Percentiles rank a stretch among this genome's conserved stretches.
These are phyloP conservation scores for Buathra laborator DNA, from an alignment of 2,888 invertebrate genomes.

Conservation along the genomic window DNA sequence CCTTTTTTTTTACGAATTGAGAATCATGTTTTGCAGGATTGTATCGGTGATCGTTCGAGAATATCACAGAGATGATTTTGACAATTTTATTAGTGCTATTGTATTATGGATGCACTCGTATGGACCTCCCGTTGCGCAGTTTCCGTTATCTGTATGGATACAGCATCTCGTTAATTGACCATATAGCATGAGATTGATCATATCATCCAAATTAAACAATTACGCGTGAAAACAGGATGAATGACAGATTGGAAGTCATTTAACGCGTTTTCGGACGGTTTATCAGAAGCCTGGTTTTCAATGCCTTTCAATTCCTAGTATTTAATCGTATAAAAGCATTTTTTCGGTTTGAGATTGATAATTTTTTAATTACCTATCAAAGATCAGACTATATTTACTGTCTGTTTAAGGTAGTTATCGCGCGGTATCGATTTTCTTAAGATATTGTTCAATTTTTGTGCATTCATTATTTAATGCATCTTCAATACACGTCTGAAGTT, in stretches of 20 bases:
- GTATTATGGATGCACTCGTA: constrained; percentile 32
- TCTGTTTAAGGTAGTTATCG: too few relatives aligned
- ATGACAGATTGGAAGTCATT: background rate
- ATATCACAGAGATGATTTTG: constrained; percentile 60
- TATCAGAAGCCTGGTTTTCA: too few relatives aligned
- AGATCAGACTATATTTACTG: too few relatives aligned
- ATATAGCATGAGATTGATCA: background rate
- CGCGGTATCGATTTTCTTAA: too few relatives aligned
- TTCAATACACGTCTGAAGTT: too few relatives aligned
- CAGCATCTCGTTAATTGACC: constrained; percentile 14
- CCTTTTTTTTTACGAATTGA: constrained; percentile 3
- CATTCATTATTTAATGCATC: too few relatives aligned
- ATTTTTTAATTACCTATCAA: background rate
- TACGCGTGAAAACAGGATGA: background rate
- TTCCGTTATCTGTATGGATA: constrained; percentile 57
- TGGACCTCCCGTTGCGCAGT: constrained; percentile 22
- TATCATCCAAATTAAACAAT: background rate
- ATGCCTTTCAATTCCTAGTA: background rate
- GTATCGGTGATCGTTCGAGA: constrained; percentile 5
- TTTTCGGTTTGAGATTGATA: background rate
- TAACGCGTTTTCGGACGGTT: too few relatives aligned
- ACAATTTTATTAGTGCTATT: constrained; percentile 21
- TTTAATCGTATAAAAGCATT: background rate
- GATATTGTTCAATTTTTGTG: too few relatives aligned
- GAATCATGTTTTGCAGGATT: constrained; percentile 27